Evolutionary conservation across 2,888 invertebrate genomes (phyloP).

Genomic region (Volucella inanis): DNA sequence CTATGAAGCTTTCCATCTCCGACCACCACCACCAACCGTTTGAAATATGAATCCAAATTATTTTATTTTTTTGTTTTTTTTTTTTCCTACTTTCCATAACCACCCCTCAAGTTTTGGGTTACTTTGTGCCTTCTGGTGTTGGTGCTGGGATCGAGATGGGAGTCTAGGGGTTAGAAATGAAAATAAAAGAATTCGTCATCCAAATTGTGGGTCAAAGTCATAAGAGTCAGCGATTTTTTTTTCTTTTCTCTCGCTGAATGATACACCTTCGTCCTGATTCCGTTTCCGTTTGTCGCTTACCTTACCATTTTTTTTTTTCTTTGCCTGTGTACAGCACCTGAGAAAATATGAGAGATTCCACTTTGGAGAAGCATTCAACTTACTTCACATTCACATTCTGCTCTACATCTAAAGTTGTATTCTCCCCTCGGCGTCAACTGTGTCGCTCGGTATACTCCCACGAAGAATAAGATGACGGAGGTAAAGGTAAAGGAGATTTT

Average conservation of each 20-base stretch:
- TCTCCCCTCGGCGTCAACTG: background rate
- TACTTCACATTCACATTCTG: conserved; percentile 11
- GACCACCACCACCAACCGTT: conserved; percentile 18
- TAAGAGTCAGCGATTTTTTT: conserved; percentile 60
- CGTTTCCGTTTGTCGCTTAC: background rate
- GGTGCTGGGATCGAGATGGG: background rate
- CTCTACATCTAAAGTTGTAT: conserved; percentile 45
- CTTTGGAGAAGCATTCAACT: conserved; percentile 30
- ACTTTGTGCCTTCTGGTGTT: conserved; percentile 38
- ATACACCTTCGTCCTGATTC: conserved; percentile 26
- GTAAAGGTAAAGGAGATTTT: background rate
- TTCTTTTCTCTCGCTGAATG: background rate
- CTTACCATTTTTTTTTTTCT: background rate
- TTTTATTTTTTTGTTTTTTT: conserved; percentile 29
- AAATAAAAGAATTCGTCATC: conserved; percentile 56
- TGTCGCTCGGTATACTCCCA: conserved; percentile 12
- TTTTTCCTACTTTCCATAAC: background rate
- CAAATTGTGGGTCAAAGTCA: conserved; percentile 69
- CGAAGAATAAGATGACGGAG: conserved; percentile 8
- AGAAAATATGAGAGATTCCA: no score
- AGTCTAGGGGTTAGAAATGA: background rate
- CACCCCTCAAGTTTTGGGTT: background rate
- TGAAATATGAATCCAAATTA: conserved; percentile 67
- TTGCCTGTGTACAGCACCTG: no score
- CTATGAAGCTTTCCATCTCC: background rate